Percentiles rank a stretch among this genome's conserved stretches.
Evolutionary conservation across 30 jellyfish, hydroid and myxozoan genomes (phyloP).

Genomic region (Catostylus mosaicus): DNA sequence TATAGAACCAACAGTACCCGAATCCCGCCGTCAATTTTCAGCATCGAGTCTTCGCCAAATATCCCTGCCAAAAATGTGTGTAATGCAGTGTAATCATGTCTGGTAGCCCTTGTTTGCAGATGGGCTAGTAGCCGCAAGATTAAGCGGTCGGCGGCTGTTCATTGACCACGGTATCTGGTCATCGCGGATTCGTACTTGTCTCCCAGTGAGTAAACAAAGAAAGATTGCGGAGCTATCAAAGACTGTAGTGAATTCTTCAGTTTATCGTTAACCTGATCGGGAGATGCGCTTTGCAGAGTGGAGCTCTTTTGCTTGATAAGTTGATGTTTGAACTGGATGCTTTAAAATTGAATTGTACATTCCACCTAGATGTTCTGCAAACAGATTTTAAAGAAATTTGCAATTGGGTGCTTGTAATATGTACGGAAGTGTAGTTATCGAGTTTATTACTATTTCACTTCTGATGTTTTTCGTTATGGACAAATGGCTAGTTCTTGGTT

Average conservation of each 20-base stretch:
- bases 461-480: slow-evolving; percentile 46
- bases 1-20: too few species aligned
- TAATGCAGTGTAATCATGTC: too few species aligned
- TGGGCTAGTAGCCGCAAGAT: slow-evolving; percentile 57
- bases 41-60: too few species aligned
- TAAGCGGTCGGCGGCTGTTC: slow-evolving; percentile 43
- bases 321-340: neutral
- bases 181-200: slow-evolving; percentile 79
- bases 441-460: slow-evolving; percentile 16
- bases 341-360: neutral
- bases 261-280: slow-evolving; percentile 47
- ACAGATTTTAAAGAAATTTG: neutral
- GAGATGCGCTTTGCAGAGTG: slow-evolving; percentile 31
- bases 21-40: too few species aligned
- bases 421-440: slow-evolving; percentile 61
- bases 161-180: slow-evolving; percentile 57
- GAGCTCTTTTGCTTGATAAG: slow-evolving; percentile 30
- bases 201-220: slow-evolving; percentile 72
- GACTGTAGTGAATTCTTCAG: slow-evolving; percentile 73
- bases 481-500: slow-evolving; percentile 34
- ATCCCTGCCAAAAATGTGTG: too few species aligned
- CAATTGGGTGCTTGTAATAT: slow-evolving; percentile 21
- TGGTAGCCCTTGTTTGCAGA: neutral
- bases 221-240: slow-evolving; percentile 73
- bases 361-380: slow-evolving; percentile 6